phyloP scores from a whole-genome alignment of 2,888 invertebrate species.

The Dascillus cervinus region DNA sequence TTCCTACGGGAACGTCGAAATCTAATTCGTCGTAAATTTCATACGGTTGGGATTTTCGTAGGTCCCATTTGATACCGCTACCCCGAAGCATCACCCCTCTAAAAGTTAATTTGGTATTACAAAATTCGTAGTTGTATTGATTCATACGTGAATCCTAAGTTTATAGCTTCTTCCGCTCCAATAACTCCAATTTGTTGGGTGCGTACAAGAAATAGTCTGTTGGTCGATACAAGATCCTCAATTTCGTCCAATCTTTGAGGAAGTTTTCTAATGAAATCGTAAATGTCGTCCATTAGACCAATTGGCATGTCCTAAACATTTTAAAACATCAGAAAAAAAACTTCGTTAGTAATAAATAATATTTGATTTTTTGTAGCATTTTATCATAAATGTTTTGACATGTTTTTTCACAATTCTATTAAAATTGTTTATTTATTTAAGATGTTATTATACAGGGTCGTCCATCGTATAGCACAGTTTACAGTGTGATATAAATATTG shows the following conservation, averaged over 20 bases:
- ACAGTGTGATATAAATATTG: too few species aligned
- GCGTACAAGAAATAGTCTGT: conserved; percentile 65
- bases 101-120: conserved; percentile 6
- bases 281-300: conserved; percentile 73
- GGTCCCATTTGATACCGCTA: conserved; percentile 82
- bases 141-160: conserved; percentile 56
- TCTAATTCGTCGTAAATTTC: conserved; percentile 76
- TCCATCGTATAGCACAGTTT: too few species aligned
- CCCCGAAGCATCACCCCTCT: conserved; percentile 72
- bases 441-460: too few species aligned
- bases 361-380: too few species aligned
- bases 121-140: conserved; percentile 1
- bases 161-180: conserved; percentile 67
- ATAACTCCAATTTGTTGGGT: conserved; percentile 67
- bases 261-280: conserved; percentile 60
- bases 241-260: conserved; percentile 74
- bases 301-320: conserved; percentile 55
- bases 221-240: conserved; percentile 69
- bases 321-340: conserved; percentile 1
- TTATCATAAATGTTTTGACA: too few species aligned
- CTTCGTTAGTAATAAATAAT: too few species aligned
- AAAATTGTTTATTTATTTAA: too few species aligned
- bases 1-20: conserved; percentile 77
- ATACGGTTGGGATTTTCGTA: conserved; percentile 74
- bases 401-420: too few species aligned